Conservation (phyloP, 2,797 vertebrate species). For the Echeneis naucrates region DNA sequence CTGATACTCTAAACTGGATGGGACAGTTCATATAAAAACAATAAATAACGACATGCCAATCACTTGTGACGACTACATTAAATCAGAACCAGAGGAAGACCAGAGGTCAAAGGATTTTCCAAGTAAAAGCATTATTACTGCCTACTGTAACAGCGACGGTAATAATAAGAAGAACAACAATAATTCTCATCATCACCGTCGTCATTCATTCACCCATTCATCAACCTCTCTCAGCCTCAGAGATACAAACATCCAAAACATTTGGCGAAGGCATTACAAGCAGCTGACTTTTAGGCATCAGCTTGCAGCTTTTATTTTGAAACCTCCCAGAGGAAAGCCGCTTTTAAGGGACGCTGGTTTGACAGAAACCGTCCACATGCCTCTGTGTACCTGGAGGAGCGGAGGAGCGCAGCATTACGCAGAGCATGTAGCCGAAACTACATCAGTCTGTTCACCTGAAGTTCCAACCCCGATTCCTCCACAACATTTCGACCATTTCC, state of each 20-base stretch:
- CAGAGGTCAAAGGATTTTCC: not conserved
- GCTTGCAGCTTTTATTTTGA: constrained; percentile 57
- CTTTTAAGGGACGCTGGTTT: constrained; percentile 8
- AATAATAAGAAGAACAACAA: not conserved
- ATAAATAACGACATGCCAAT: not conserved
- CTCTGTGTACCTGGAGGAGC: constrained; percentile 31
- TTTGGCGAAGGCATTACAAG: too few species aligned
- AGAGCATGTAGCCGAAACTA: constrained; percentile 53
- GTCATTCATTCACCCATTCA: too few species aligned
- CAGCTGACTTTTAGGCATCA: too few species aligned
- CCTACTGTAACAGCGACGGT: too few species aligned
- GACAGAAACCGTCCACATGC: constrained; percentile 27
- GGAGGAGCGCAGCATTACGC: constrained; percentile 57
- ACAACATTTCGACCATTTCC: constrained; percentile 8
- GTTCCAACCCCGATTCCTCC: too few species aligned
- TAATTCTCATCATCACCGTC: too few species aligned
- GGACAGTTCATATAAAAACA: not conserved
- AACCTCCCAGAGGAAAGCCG: constrained; percentile 10
- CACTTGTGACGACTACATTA: not conserved
- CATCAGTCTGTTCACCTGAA: constrained; percentile 37
- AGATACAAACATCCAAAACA: too few species aligned
- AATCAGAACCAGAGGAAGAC: not conserved
- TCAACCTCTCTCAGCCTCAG: too few species aligned
- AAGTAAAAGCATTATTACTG: constrained; percentile 13
- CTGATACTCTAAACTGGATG: not conserved